phyloP scores from a whole-genome alignment of 2,888 invertebrate genomes.

The Agrotis exclamationis region DNA sequence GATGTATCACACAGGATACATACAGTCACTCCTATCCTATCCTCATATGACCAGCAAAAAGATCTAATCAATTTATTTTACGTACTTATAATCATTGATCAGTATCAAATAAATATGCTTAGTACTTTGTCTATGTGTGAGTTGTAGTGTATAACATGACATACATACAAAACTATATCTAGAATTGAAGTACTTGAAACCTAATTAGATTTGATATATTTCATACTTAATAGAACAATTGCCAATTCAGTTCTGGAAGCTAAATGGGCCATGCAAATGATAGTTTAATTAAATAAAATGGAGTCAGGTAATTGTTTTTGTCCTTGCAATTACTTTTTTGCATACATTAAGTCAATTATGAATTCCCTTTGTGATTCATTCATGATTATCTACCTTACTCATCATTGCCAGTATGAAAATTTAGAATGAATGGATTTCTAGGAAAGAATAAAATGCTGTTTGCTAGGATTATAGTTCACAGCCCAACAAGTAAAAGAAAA shows the following conservation, averaged over 20 bases:
- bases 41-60: slow-evolving; percentile 3
- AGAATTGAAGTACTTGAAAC: slow-evolving; percentile 6
- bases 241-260: not conserved
- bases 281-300: not conserved
- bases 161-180: slow-evolving; percentile 15
- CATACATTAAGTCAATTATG: slow-evolving; percentile 26
- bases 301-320: not conserved
- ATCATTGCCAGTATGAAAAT: slow-evolving; percentile 20
- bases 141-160: not conserved
- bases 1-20: slow-evolving; percentile 21
- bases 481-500: slow-evolving; percentile 13
- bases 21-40: slow-evolving; percentile 20
- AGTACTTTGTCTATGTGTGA: slow-evolving; percentile 3
- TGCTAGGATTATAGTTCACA: slow-evolving; percentile 7
- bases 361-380: slow-evolving; percentile 39
- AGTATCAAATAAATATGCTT: not conserved
- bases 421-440: not conserved
- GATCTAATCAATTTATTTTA: not conserved
- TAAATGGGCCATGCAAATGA: not conserved
- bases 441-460: slow-evolving; percentile 8
- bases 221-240: slow-evolving; percentile 4
- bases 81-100: slow-evolving; percentile 22
- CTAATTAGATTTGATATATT: slow-evolving; percentile 26
- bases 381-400: slow-evolving; percentile 21
- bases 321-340: slow-evolving; percentile 28